Evolutionary conservation across 1,140 invertebrate species (phyloP), one percentile per base, ranked within the genome.

Genomic region (Bursaphelenchus mucronatus): DNA sequence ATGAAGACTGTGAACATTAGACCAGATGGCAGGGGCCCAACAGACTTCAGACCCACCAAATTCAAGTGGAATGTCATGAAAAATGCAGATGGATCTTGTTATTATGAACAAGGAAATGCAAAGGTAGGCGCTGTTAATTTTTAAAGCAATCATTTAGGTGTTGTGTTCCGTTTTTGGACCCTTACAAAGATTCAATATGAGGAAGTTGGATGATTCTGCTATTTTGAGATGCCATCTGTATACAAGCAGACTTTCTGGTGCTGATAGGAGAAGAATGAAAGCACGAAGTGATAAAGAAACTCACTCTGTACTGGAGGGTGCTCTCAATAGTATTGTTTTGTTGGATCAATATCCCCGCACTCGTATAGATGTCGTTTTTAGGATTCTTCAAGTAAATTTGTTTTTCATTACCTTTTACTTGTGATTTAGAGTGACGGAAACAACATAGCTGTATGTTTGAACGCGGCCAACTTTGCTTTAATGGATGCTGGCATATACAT

Each of bases 401-500:
- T 54, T 54, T 13, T 11, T 3, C 1, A 30, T 19, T 11, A 8
- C 11, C 40, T 11, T 54, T 19, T n/a, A 11, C 6, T 54, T n/a
- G 3, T 54, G 11, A 11, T 70, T 65, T 61, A 73, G 69, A 56
- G 61, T 4, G 70, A 71, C 15, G 70, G 70, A 15, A 70, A 57
- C 56, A 68, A 74, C 49, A 19, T 71, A 43, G 70, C 70, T 8
- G 70, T 70, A 8, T 71, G 70, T 51, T 69, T 71, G 43, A 71
- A 75, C 56, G 70, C 70, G 15, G 70, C 69, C 6, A 74, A 61
- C 61, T 55, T 71, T 17, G 70, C 70, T n/a, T 44, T 71, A n/a
- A 70, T 70, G 1, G 70, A 71, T 50, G 70, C 70, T 4, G 73
- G 73, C 13, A 75, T 71, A 43, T 50, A 51, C 13, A 73, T 71